Evolutionary conservation across 2,113 vertebrate genomes (phyloP).

Genomic region (Nyctibius bracteatus): DNA sequence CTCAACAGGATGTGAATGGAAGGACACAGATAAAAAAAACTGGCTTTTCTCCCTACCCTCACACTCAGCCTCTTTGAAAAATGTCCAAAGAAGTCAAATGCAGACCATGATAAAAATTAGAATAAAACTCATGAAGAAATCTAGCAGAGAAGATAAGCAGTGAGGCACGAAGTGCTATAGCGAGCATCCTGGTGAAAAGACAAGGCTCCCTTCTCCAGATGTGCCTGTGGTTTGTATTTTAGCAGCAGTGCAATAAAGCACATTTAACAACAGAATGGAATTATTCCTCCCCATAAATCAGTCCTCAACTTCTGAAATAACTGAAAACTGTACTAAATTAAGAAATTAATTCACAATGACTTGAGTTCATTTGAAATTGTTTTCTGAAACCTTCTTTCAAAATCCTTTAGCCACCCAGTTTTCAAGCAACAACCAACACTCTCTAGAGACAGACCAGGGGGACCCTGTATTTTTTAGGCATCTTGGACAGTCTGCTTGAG

Average conservation of each 20-base stretch:
- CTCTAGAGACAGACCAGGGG: not conserved
- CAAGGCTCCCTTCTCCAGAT: not conserved
- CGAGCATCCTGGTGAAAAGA: not conserved
- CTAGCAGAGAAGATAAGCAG: not conserved
- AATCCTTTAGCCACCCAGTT: not conserved
- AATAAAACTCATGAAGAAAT: not conserved
- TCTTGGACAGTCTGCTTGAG: not conserved
- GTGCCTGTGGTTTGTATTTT: not conserved
- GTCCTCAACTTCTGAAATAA: not conserved
- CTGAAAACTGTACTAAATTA: conserved; percentile 2
- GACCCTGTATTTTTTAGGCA: not conserved
- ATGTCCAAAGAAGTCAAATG: not conserved
- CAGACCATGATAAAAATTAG: not conserved
- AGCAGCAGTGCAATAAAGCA: not conserved
- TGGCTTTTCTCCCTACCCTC: not conserved
- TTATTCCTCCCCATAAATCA: not conserved
- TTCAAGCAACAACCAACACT: not conserved
- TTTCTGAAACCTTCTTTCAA: not conserved
- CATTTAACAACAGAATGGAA: not conserved
- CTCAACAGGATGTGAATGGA: not conserved
- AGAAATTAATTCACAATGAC: not conserved
- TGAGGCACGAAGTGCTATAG: not conserved
- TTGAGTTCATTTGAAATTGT: not conserved
- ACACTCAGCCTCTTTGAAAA: not conserved
- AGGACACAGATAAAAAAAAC: not conserved